These are phyloP conservation scores for Deroptyus accipitrinus DNA, from an alignment of 2,113 vertebrate species.

Conservation along the genomic window DNA sequence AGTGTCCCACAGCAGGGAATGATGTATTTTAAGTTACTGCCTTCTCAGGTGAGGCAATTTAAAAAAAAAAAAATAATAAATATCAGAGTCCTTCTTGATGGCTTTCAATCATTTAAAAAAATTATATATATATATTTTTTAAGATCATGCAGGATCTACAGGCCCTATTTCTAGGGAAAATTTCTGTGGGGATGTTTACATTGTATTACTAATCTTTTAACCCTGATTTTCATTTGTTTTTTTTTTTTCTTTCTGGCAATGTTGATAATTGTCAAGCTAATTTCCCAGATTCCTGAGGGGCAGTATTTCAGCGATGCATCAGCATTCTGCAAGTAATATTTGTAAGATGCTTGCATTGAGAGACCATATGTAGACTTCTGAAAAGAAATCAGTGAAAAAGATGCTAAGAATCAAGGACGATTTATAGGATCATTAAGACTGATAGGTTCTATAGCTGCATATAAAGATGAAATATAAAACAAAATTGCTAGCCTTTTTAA, in stretches of 20 bases:
- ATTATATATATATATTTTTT: background rate
- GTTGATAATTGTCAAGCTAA: background rate
- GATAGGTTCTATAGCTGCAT: constrained; percentile 31
- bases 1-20: background rate
- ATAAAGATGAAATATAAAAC: constrained; percentile 56
- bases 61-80: background rate
- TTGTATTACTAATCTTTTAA: background rate
- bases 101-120: background rate
- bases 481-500: constrained; percentile 23
- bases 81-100: background rate
- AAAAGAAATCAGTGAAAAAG: background rate
- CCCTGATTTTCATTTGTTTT: background rate
- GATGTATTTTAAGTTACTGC: background rate
- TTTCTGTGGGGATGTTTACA: background rate
- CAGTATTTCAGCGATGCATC: background rate
- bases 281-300: background rate
- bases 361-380: background rate
- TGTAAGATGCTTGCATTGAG: background rate
- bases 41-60: background rate
- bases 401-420: constrained; percentile 36
- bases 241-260: background rate
- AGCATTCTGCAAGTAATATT: background rate
- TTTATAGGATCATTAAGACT: constrained; percentile 46
- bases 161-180: background rate
- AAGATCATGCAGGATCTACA: background rate